Conservation (phyloP, 2,797 vertebrate genomes). For the Bradypodion pumilum region DNA sequence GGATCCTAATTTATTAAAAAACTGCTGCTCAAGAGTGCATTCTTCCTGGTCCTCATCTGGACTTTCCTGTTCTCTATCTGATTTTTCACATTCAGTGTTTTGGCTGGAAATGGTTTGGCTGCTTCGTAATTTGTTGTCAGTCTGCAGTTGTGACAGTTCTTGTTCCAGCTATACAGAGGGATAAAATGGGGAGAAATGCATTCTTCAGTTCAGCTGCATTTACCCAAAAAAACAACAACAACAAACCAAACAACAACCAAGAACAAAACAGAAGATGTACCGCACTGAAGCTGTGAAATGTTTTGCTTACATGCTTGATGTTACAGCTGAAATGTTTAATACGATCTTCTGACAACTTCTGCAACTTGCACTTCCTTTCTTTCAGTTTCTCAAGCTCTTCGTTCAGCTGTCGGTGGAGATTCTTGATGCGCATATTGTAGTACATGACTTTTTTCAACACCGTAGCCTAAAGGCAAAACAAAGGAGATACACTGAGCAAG, state of each 20-base stretch:
- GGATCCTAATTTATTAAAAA: slow-evolving; percentile 75
- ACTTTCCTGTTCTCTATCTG: slow-evolving; percentile 3
- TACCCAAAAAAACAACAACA: too few relatives aligned
- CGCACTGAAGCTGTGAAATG: slow-evolving; percentile 11
- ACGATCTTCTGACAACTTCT: slow-evolving; percentile 79
- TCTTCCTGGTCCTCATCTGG: slow-evolving; percentile 53
- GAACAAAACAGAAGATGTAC: too few relatives aligned
- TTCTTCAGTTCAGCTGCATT: not conserved
- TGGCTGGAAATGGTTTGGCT: slow-evolving; percentile 27
- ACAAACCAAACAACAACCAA: too few relatives aligned
- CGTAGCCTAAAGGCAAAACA: slow-evolving; percentile 70
- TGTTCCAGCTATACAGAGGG: slow-evolving; percentile 75
- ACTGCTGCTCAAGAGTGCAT: slow-evolving; percentile 67
- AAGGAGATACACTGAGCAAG: not conserved
- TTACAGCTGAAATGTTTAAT: slow-evolving; percentile 77
- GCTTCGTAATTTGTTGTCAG: slow-evolving; percentile 52
- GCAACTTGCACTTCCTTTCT: slow-evolving; percentile 76
- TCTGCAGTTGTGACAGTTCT: slow-evolving; percentile 70
- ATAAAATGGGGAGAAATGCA: not conserved
- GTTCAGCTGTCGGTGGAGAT: slow-evolving; percentile 75
- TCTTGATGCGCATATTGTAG: slow-evolving; percentile 88
- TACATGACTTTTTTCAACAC: slow-evolving; percentile 92
- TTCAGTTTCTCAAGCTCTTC: slow-evolving; percentile 76
- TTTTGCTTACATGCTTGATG: slow-evolving; percentile 81
- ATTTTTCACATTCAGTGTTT: slow-evolving; percentile 39